These are phyloP conservation scores for Trachurus trachurus DNA, from an alignment of 2,797 vertebrate genomes.

Conservation along the genomic window DNA sequence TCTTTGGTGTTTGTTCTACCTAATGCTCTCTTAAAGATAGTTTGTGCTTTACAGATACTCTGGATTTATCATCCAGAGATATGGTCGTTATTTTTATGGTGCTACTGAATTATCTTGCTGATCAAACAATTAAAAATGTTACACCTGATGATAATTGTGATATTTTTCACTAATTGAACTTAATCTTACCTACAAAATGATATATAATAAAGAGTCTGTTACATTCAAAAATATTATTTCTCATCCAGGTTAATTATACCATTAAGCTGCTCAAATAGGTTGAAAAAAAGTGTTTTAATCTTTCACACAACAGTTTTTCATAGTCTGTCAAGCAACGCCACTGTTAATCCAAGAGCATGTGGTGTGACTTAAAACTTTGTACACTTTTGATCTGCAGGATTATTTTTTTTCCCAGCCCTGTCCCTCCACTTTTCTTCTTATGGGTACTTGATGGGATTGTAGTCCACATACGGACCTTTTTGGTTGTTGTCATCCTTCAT, in stretches of 20 bases:
- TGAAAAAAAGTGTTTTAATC: slow-evolving; percentile 55
- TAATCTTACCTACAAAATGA: slow-evolving; percentile 1
- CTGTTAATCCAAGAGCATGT: slow-evolving; percentile 83
- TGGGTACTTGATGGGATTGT: slow-evolving; percentile 25
- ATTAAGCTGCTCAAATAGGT: slow-evolving; percentile 7
- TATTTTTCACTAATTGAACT: no score
- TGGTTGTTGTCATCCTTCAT: not conserved
- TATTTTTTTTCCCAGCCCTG: slow-evolving; percentile 54
- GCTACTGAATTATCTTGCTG: no score
- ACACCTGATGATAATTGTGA: no score
- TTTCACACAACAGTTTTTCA: slow-evolving; percentile 45
- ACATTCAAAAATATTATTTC: slow-evolving; percentile 8
- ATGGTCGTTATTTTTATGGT: no score
- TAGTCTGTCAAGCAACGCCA: slow-evolving; percentile 38
- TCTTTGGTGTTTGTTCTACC: no score
- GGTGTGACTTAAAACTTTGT: slow-evolving; percentile 72
- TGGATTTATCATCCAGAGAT: no score
- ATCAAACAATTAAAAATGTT: no score
- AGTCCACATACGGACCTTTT: not conserved
- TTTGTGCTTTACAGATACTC: no score
- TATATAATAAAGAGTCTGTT: not conserved
- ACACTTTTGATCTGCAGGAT: slow-evolving; percentile 72
- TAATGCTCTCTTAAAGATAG: no score
- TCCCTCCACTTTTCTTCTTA: slow-evolving; percentile 29
- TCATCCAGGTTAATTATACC: slow-evolving; percentile 9